Evolutionary conservation across 2,113 vertebrate genomes (phyloP).

Genomic region (Seriola dumerili): DNA sequence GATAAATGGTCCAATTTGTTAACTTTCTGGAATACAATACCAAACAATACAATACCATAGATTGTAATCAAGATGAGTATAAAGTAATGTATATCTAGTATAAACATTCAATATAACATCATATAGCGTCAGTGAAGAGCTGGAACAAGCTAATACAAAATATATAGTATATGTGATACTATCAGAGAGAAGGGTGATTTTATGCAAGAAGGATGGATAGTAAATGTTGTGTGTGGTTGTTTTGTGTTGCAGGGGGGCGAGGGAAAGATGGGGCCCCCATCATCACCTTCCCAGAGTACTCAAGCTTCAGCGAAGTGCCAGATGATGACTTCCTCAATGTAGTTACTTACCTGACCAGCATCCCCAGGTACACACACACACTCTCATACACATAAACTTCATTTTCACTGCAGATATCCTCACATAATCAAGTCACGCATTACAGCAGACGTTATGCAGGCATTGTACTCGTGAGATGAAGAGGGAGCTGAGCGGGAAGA

Average conservation of each 20-base stretch:
- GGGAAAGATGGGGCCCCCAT: constrained; percentile 95
- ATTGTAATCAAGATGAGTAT: no score
- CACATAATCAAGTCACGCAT: no score
- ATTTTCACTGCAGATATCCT: neutral
- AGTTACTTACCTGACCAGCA: constrained; percentile 94
- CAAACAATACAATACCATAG: no score
- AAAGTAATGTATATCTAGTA: no score
- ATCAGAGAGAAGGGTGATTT: neutral
- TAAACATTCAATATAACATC: neutral
- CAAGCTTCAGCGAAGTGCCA: constrained; percentile 91
- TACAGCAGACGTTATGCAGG: no score
- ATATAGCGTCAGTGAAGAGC: neutral
- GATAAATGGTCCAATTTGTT: no score
- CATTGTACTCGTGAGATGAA: no score
- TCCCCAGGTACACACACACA: constrained; percentile 88
- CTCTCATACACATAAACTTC: neutral
- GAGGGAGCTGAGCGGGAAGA: no score
- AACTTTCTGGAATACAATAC: no score
- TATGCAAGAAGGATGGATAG: neutral
- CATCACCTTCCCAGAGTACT: constrained; percentile 94
- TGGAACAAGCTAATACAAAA: neutral
- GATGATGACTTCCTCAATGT: constrained; percentile 96
- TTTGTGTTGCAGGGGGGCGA: constrained; percentile 88
- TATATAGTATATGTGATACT: neutral
- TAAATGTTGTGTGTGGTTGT: neutral